Evolutionary conservation across 1,140 invertebrate species (phyloP).

Genomic region (Nylanderia fulva): DNA sequence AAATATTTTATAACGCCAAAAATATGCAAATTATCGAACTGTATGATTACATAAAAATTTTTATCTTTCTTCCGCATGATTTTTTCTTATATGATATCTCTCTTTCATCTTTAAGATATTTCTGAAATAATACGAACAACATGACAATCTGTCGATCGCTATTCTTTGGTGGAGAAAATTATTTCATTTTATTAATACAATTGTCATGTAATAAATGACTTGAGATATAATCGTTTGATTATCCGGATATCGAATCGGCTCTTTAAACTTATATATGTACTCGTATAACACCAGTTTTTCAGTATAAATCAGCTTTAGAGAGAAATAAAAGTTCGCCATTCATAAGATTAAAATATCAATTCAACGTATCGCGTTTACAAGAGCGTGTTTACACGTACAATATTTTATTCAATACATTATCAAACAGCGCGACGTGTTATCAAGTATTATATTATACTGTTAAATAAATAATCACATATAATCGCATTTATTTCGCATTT

Average conservation of each 20-base stretch:
- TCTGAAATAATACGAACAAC: background rate
- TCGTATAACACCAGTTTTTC: background rate
- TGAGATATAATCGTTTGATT: background rate
- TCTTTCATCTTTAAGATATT: background rate
- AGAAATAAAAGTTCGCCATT: background rate
- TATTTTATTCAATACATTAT: slow-evolving; percentile 45
- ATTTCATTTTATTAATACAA: slow-evolving; percentile 14
- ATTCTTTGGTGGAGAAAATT: background rate
- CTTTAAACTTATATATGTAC: background rate
- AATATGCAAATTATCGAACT: background rate
- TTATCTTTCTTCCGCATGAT: background rate
- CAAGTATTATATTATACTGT: slow-evolving; percentile 41
- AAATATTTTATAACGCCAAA: background rate
- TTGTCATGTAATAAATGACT: slow-evolving; percentile 3
- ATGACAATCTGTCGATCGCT: background rate
- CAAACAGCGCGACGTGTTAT: slow-evolving; percentile 24
- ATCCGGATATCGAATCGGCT: background rate
- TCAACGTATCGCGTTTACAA: slow-evolving; percentile 13
- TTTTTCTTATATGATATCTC: background rate
- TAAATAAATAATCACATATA: slow-evolving; percentile 53
- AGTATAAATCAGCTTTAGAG: slow-evolving; percentile 2
- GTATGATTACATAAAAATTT: too few relatives aligned
- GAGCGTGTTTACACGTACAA: background rate
- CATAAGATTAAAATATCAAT: slow-evolving; percentile 22
- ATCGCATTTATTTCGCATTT: slow-evolving; percentile 42